These are phyloP conservation scores for Villa cingulata DNA, from an alignment of 2,888 invertebrate species.

Conservation along the genomic window DNA sequence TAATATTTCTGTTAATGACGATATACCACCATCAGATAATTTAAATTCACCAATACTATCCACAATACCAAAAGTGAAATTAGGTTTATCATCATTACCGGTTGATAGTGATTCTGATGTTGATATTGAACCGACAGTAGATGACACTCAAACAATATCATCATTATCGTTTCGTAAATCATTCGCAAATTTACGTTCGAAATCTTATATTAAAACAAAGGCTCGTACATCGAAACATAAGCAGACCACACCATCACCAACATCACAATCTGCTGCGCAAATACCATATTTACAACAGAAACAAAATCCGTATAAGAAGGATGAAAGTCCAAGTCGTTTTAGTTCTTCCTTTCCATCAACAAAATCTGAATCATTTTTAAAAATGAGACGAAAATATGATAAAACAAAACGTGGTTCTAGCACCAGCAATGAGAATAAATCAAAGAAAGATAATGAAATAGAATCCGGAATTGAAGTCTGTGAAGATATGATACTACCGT, in stretches of 20 bases:
- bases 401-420: not conserved
- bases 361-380: not conserved
- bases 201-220: constrained; percentile 17
- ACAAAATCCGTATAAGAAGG: constrained; percentile 6
- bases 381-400: not conserved
- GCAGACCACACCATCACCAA: constrained; percentile 14
- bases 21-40: constrained; percentile 17
- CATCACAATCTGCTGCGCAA: not conserved
- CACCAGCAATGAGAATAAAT: constrained; percentile 11
- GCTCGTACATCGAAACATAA: constrained; percentile 5
- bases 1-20: constrained; percentile 27
- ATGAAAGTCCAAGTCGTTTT: not conserved
- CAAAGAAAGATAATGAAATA: constrained; percentile 28
- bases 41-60: not conserved
- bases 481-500: constrained; percentile 28
- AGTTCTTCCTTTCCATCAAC: not conserved
- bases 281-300: constrained; percentile 2
- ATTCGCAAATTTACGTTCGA: constrained; percentile 28
- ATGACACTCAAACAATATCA: constrained; percentile 15
- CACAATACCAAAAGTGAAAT: not conserved
- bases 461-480: constrained; percentile 34
- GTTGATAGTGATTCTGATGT: constrained; percentile 22
- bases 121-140: constrained; percentile 25
- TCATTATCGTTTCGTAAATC: constrained; percentile 24
- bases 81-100: not conserved